These are phyloP conservation scores for Drosophila neoperkinsi DNA, from an alignment of 2,888 invertebrate species.

Conservation along the genomic window DNA sequence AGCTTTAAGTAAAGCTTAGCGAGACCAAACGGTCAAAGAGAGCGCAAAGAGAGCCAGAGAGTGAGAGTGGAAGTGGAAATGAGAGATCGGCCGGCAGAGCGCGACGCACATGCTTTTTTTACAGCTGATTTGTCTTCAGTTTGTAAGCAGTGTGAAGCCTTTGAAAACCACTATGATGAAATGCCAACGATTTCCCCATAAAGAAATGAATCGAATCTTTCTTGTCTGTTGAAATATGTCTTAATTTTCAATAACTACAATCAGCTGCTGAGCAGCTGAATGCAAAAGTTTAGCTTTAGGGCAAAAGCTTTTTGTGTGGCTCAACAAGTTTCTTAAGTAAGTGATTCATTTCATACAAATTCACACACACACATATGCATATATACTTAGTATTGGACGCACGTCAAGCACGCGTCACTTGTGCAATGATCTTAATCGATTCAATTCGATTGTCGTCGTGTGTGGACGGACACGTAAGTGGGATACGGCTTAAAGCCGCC, in stretches of 20 bases:
- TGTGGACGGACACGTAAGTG: conserved; percentile 35
- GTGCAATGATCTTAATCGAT: conserved; percentile 29
- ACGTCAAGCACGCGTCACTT: conserved; percentile 66
- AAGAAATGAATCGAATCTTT: not conserved
- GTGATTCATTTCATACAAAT: conserved; percentile 23
- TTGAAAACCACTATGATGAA: not conserved
- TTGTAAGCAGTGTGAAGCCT: not conserved
- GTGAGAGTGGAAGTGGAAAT: not conserved
- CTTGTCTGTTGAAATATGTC: not conserved
- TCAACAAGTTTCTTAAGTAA: conserved; percentile 9
- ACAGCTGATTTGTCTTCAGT: conserved; percentile 42
- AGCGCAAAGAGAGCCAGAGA: conserved; percentile 10
- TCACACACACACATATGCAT: not conserved
- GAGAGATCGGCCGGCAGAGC: conserved; percentile 20
- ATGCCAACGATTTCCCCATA: not conserved
- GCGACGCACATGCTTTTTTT: conserved; percentile 12
- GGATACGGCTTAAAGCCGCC: conserved; percentile 4
- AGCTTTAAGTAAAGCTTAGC: conserved; percentile 64
- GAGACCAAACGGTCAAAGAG: not conserved
- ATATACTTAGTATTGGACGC: conserved; percentile 31
- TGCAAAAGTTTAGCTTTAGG: conserved; percentile 52
- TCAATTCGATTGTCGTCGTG: not conserved
- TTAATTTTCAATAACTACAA: not conserved
- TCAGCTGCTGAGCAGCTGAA: conserved; percentile 45
- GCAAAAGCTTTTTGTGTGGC: conserved; percentile 37